phyloP scores from a whole-genome alignment of 2,888 invertebrate species.

The Perithous albicinctus region DNA sequence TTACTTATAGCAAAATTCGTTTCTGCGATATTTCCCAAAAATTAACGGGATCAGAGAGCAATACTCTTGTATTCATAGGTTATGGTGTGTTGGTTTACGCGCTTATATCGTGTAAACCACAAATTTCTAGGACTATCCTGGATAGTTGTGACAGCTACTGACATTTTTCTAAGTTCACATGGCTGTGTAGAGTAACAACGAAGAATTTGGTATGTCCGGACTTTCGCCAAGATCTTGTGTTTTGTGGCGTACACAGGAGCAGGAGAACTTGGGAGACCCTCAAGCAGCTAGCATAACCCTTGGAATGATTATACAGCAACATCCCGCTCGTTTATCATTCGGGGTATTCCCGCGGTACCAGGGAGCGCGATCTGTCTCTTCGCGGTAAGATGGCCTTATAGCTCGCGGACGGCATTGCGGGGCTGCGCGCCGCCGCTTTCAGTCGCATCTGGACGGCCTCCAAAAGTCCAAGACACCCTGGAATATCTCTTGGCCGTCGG shows the following conservation, averaged over 20 bases:
- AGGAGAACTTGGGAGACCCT: slow-evolving; percentile 47
- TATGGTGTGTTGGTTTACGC: too few species aligned
- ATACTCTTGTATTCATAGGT: too few species aligned
- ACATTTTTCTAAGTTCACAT: neutral
- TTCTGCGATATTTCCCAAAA: too few species aligned
- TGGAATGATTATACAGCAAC: slow-evolving; percentile 81
- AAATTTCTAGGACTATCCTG: neutral
- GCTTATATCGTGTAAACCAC: neutral
- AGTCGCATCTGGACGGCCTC: slow-evolving; percentile 81
- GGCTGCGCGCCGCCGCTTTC: slow-evolving; percentile 57
- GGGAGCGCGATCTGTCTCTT: slow-evolving; percentile 81
- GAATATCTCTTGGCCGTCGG: slow-evolving; percentile 73
- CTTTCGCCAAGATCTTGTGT: slow-evolving; percentile 45
- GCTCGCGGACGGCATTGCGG: slow-evolving; percentile 48
- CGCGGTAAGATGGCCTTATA: slow-evolving; percentile 81
- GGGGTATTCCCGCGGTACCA: slow-evolving; percentile 75
- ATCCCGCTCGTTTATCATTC: slow-evolving; percentile 81
- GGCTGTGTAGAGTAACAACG: neutral
- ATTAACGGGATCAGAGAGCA: too few species aligned
- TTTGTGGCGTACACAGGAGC: slow-evolving; percentile 36
- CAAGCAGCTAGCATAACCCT: slow-evolving; percentile 72
- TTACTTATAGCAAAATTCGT: too few species aligned
- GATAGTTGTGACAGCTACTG: neutral
- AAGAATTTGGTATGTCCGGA: slow-evolving; percentile 1
- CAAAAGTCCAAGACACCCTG: slow-evolving; percentile 79